Conservation (phyloP, 1,140 invertebrate genomes). For the Platorchestia sp. region DNA sequence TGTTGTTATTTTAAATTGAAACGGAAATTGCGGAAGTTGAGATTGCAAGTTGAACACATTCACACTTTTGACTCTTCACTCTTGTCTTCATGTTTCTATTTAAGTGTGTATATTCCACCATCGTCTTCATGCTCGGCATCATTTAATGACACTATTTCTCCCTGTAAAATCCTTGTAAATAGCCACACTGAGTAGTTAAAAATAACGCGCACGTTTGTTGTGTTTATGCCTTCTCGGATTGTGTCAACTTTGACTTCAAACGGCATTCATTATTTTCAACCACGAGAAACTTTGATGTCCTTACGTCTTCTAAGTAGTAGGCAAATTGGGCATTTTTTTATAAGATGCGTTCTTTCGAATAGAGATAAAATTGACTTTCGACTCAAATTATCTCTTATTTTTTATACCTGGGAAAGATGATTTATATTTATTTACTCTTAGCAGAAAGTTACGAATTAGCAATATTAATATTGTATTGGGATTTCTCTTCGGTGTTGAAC, state of each 20-base stretch:
- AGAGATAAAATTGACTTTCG: neutral
- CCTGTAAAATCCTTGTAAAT: neutral
- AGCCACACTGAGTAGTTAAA: neutral
- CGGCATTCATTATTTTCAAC: neutral
- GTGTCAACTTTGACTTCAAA: neutral
- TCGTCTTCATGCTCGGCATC: neutral
- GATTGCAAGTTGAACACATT: neutral
- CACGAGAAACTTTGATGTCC: neutral
- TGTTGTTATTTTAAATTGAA: neutral
- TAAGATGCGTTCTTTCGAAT: neutral
- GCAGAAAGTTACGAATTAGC: neutral
- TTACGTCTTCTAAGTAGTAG: too few relatives aligned
- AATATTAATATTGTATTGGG: neutral
- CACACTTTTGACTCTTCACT: neutral
- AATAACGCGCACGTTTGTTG: neutral
- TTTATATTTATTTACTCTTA: neutral
- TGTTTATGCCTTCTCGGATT: neutral
- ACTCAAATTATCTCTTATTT: neutral
- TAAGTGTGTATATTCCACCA: constrained; percentile 8
- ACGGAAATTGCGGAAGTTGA: neutral
- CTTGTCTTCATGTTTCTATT: constrained; percentile 1
- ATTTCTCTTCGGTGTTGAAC: neutral
- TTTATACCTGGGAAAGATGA: neutral
- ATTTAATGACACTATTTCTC: neutral
- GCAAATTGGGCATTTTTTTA: neutral